These are phyloP conservation scores for Acromyrmex charruanus DNA, from an alignment of 1,140 invertebrate species.

Conservation along the genomic window DNA sequence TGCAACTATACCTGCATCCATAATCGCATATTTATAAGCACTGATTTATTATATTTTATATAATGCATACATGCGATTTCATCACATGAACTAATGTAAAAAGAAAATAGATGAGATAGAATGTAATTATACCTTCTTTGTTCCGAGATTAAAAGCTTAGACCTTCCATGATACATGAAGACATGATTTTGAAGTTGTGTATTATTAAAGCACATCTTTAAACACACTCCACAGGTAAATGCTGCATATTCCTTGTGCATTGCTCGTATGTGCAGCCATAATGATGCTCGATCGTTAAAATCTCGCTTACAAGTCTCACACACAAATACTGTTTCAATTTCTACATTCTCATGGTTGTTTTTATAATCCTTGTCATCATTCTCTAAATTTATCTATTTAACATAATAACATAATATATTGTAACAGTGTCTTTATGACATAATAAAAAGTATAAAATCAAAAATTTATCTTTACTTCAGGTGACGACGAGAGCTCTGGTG, in stretches of 20 bases:
- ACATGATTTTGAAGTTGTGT: conserved; percentile 86
- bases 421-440: not conserved
- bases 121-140: conserved; percentile 81
- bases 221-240: conserved; percentile 88
- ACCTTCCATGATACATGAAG: conserved; percentile 85
- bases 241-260: conserved; percentile 87
- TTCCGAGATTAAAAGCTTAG: conserved; percentile 82
- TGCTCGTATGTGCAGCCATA: conserved; percentile 88
- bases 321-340: conserved; percentile 85
- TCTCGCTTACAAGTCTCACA: conserved; percentile 87
- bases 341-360: conserved; percentile 80
- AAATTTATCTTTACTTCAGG: conserved; percentile 54
- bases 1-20: conserved; percentile 83
- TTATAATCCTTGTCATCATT: conserved; percentile 78
- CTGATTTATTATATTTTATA: not conserved
- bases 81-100: not conserved
- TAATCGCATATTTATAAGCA: not conserved
- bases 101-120: conserved; percentile 27
- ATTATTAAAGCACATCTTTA: conserved; percentile 87
- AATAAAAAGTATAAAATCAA: not conserved
- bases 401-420: not conserved
- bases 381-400: conserved; percentile 67
- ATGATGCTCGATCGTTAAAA: conserved; percentile 86
- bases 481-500: conserved; percentile 56
- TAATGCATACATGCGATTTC: not conserved